A percentile compares a stretch with the other conserved stretches of the same genome.
phyloP scores from a whole-genome alignment of 2,888 invertebrate genomes.

The Stenichneumon culpator region DNA sequence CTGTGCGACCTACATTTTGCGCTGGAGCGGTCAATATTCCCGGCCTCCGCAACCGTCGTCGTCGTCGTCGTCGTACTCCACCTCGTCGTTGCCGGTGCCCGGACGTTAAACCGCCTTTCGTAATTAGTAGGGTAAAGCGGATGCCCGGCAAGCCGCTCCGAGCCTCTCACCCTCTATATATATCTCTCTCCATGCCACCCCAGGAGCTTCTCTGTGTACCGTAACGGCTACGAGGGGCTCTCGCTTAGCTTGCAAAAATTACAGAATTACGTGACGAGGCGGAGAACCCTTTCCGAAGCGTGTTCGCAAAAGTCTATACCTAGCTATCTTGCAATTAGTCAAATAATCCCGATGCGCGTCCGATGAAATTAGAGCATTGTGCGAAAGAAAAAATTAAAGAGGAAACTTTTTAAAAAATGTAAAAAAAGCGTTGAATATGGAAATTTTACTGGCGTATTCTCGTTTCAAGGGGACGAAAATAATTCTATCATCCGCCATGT shows the following conservation, averaged over 20 bases:
- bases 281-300: not conserved
- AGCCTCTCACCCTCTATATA: constrained; percentile 4
- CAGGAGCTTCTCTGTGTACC: constrained; percentile 15
- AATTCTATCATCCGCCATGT: not conserved
- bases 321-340: constrained; percentile 42
- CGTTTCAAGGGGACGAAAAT: not conserved
- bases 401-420: not conserved
- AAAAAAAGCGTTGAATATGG: constrained; percentile 1
- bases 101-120: constrained; percentile 68
- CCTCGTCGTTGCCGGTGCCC: constrained; percentile 28
- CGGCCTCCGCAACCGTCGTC: constrained; percentile 53
- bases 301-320: constrained; percentile 4
- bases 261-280: constrained; percentile 39
- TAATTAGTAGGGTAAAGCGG: constrained; percentile 68
- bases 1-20: constrained; percentile 67
- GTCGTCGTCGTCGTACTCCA: constrained; percentile 30
- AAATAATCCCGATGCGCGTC: constrained; percentile 20
- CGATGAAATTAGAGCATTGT: constrained; percentile 26
- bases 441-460: not conserved
- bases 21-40: constrained; percentile 67
- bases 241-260: constrained; percentile 60
- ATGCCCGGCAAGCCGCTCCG: constrained; percentile 53
- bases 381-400: constrained; percentile 14
- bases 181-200: constrained; percentile 21
- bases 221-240: constrained; percentile 16